Conservation (phyloP, 2,113 vertebrate genomes). For the Eulacestoma nigropectus region DNA sequence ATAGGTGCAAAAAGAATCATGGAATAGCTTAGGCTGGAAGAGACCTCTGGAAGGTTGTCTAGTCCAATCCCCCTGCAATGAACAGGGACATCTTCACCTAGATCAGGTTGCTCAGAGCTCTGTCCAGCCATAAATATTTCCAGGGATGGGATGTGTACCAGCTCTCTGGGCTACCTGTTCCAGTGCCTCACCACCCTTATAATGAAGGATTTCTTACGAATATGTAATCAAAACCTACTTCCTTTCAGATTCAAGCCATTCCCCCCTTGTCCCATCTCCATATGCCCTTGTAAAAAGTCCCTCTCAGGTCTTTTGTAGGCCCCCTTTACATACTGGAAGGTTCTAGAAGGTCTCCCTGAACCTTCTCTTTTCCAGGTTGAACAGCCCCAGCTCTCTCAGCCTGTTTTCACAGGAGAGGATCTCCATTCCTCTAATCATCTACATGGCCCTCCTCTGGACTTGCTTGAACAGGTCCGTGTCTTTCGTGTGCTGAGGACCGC, state of each 20-base stretch:
- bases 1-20: background rate
- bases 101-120: background rate
- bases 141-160: background rate
- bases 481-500: background rate
- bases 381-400: background rate
- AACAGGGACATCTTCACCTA: background rate
- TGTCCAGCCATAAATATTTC: background rate
- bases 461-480: background rate
- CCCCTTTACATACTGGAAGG: background rate
- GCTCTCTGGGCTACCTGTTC: background rate
- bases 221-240: fast-evolving
- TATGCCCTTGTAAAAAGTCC: background rate
- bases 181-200: background rate
- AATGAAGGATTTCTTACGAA: background rate
- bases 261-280: background rate
- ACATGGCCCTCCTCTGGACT: background rate
- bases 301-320: background rate
- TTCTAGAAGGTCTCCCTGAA: background rate
- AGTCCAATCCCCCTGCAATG: background rate
- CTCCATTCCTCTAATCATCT: background rate
- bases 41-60: background rate
- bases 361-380: background rate
- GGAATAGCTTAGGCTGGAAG: background rate
- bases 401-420: background rate
- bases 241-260: background rate